Evolutionary conservation across 2,113 vertebrate genomes (phyloP).

Genomic region (Corythornis madagascariensis): DNA sequence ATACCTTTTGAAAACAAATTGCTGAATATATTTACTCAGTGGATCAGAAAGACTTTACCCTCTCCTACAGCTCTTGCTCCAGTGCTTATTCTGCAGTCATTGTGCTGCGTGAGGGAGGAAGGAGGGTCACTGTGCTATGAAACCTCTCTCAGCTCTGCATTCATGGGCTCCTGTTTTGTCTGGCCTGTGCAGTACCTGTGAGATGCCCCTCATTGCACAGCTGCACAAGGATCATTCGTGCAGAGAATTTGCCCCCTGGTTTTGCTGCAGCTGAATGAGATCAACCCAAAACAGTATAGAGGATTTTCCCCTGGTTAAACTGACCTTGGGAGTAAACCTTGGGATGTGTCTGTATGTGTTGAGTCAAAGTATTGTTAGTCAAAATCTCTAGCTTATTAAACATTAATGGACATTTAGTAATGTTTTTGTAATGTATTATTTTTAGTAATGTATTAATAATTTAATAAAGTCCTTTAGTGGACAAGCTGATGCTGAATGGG

Average conservation of each 20-base stretch:
- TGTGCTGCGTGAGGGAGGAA: background rate
- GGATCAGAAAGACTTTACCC: background rate
- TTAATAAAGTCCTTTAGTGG: background rate
- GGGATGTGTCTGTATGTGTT: background rate
- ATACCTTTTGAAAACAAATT: background rate
- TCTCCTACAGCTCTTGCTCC: background rate
- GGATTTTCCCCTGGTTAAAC: background rate
- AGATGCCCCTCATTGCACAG: rapidly evolving
- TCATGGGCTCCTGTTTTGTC: background rate
- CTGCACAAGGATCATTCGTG: background rate
- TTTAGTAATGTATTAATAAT: no score
- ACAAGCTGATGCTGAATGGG: background rate
- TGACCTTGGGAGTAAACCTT: background rate
- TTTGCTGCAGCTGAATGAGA: background rate
- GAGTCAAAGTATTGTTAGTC: background rate
- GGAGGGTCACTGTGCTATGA: background rate
- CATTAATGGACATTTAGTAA: background rate
- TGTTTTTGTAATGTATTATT: no score
- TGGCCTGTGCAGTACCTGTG: background rate
- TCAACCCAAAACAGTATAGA: background rate
- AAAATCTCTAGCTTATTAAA: background rate
- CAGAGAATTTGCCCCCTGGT: background rate
- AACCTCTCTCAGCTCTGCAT: background rate
- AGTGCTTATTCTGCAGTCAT: background rate
- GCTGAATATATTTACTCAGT: background rate